Evolutionary conservation across 2,113 vertebrate genomes (phyloP).

Genomic region (Castor canadensis): DNA sequence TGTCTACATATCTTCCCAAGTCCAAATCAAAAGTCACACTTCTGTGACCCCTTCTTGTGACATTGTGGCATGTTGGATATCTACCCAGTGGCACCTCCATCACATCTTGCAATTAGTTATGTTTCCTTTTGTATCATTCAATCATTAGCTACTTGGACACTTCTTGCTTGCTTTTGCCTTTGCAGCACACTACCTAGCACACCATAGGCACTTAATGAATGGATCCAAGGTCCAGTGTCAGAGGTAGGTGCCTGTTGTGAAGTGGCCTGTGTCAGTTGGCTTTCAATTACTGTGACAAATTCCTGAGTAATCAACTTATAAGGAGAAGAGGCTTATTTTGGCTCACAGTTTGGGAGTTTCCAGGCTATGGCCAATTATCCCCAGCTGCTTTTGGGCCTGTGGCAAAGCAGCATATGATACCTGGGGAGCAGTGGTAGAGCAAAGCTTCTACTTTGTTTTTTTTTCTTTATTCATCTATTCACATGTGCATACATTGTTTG

Average conservation of each 20-base stretch:
- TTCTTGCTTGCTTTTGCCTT: not conserved
- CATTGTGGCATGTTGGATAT: not conserved
- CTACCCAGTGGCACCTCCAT: not conserved
- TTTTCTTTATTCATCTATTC: too few relatives aligned
- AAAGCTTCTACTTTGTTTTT: too few relatives aligned
- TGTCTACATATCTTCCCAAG: not conserved
- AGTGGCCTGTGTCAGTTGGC: too few relatives aligned
- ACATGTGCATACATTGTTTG: too few relatives aligned
- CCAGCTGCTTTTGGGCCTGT: not conserved
- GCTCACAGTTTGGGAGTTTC: not conserved
- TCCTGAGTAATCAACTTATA: not conserved
- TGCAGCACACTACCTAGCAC: not conserved
- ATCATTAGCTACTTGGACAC: not conserved
- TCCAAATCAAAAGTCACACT: not conserved
- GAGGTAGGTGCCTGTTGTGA: not conserved
- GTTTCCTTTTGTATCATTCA: not conserved
- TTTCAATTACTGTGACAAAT: not conserved
- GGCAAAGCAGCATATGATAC: not conserved
- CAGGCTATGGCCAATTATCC: not conserved
- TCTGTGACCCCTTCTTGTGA: not conserved
- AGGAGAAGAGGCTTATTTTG: not conserved
- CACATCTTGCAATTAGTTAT: too few relatives aligned
- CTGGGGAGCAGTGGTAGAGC: not conserved
- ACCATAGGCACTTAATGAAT: not conserved
- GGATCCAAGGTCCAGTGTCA: not conserved